A percentile compares a stretch with the other conserved stretches of the same genome.
These are phyloP conservation scores for Petrolisthes cinctipes DNA, from an alignment of 2,888 invertebrate species.

Conservation along the genomic window DNA sequence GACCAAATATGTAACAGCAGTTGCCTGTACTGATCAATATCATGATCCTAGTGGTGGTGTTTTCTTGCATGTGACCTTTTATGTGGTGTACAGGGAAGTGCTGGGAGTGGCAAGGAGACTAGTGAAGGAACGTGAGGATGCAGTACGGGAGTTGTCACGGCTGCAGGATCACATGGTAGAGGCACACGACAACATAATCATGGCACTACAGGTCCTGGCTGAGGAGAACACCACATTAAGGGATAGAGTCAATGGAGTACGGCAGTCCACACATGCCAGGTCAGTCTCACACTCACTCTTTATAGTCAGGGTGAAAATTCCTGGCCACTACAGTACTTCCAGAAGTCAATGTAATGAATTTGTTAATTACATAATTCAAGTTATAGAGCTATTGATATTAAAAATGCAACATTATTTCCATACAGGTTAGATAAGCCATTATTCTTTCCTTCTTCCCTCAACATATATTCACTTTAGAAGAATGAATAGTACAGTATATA, in stretches of 20 bases:
- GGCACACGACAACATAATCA: constrained; percentile 66
- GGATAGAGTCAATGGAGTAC: constrained; percentile 64
- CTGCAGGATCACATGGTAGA: constrained; percentile 67
- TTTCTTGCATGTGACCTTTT: no score
- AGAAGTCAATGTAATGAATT: background rate
- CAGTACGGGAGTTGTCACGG: constrained; percentile 67
- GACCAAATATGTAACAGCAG: no score
- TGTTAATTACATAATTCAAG: no score
- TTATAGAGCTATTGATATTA: no score
- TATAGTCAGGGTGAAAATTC: background rate
- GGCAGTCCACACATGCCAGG: constrained; percentile 52
- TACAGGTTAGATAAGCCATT: no score
- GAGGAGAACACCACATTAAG: constrained; percentile 60
- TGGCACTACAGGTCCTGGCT: constrained; percentile 61
- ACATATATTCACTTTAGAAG: no score
- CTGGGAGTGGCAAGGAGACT: constrained; percentile 68
- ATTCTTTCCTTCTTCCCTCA: no score
- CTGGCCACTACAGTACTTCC: background rate
- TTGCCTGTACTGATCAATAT: no score
- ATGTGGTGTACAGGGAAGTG: constrained; percentile 67
- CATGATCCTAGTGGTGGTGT: no score
- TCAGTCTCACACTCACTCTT: background rate
- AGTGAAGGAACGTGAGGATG: constrained; percentile 69
- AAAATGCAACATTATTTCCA: no score
- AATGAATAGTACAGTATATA: no score